Conservation (phyloP, 1,140 invertebrate genomes). For the Luehdorfia chinensis region DNA sequence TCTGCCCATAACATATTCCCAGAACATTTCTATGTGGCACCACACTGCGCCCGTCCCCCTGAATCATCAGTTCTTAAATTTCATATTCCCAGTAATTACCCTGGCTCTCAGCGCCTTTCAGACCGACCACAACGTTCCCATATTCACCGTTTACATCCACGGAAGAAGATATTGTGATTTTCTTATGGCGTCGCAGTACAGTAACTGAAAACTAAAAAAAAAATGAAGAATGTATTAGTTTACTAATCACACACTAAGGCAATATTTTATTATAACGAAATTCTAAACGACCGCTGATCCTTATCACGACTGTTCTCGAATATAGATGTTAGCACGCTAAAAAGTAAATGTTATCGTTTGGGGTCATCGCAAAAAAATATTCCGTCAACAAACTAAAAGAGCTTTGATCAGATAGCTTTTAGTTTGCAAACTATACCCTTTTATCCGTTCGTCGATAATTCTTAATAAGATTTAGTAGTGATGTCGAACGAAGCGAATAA, state of each 20-base stretch:
- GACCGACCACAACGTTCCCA: too few relatives aligned
- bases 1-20: too few relatives aligned
- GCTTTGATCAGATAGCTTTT: constrained; percentile 52
- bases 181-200: too few relatives aligned
- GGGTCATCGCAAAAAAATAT: constrained; percentile 44
- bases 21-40: too few relatives aligned
- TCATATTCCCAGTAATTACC: too few relatives aligned
- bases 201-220: too few relatives aligned
- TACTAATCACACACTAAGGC: constrained; percentile 5
- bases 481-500: not conserved
- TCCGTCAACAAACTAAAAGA: constrained; percentile 36
- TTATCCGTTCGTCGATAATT: constrained; percentile 38
- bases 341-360: constrained; percentile 42
- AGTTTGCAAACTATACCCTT: constrained; percentile 56
- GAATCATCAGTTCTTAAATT: too few relatives aligned
- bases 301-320: constrained; percentile 30
- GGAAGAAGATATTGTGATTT: too few relatives aligned
- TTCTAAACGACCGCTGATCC: constrained; percentile 19
- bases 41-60: too few relatives aligned
- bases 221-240: not conserved
- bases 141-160: too few relatives aligned
- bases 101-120: too few relatives aligned
- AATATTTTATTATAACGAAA: constrained; percentile 3
- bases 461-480: constrained; percentile 26
- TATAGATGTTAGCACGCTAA: constrained; percentile 47